Evolutionary conservation across 2,888 invertebrate genomes (phyloP).

Genomic region (Drosophila dives): DNA sequence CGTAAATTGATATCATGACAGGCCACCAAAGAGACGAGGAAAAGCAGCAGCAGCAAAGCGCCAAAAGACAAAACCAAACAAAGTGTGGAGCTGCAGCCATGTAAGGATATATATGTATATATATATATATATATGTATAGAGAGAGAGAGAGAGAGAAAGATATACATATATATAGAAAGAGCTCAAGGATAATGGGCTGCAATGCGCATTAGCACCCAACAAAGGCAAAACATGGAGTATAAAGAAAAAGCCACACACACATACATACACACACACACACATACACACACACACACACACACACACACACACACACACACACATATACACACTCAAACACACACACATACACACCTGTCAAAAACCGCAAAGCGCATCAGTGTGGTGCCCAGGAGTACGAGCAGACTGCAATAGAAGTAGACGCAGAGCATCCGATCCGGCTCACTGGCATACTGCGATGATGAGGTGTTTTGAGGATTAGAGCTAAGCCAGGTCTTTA

Average conservation of each 20-base stretch:
- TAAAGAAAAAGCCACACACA: background rate
- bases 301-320: constrained; percentile 85
- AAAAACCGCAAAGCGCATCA: constrained; percentile 89
- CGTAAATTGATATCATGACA: constrained; percentile 87
- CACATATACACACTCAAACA: constrained; percentile 88
- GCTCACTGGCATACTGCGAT: constrained; percentile 90
- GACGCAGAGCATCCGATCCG: constrained; percentile 93
- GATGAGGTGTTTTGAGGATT: background rate
- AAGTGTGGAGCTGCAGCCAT: constrained; percentile 62
- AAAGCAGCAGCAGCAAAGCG: constrained; percentile 73
- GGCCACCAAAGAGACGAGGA: constrained; percentile 83
- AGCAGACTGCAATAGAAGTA: constrained; percentile 93
- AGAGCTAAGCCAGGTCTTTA: background rate
- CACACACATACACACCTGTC: constrained; percentile 86
- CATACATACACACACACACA: constrained; percentile 84
- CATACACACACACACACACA: constrained; percentile 87
- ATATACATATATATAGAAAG: too few relatives aligned
- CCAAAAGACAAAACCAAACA: constrained; percentile 66
- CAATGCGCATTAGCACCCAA: background rate
- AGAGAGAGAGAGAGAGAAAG: background rate
- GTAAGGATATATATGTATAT: too few relatives aligned
- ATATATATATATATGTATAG: too few relatives aligned
- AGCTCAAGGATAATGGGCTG: constrained; percentile 3
- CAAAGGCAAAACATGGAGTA: background rate
- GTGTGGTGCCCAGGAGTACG: constrained; percentile 89